These are phyloP conservation scores for Nixonia krombeini DNA, from an alignment of 1,140 invertebrate species.

Conservation along the genomic window DNA sequence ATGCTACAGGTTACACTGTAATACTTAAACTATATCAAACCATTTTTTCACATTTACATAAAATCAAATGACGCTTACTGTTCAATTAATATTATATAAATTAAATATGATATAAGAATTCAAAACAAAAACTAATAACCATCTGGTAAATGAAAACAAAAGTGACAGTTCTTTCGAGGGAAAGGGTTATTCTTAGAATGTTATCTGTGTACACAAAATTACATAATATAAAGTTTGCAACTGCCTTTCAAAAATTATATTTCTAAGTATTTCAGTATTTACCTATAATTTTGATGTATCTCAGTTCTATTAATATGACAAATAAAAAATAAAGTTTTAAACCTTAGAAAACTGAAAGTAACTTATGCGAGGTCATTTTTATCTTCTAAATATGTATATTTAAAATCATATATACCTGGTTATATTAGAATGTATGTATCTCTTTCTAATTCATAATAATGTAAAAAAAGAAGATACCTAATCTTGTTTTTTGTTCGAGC, in stretches of 20 bases:
- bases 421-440: too few relatives aligned
- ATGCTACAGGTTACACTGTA: not conserved
- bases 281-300: too few relatives aligned
- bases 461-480: too few relatives aligned
- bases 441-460: too few relatives aligned
- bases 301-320: too few relatives aligned
- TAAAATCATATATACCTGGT: too few relatives aligned
- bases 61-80: not conserved
- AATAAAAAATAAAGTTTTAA: too few relatives aligned
- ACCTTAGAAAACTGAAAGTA: too few relatives aligned
- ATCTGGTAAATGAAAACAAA: slow-evolving; percentile 12
- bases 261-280: too few relatives aligned
- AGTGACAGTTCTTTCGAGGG: slow-evolving; percentile 9
- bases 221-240: slow-evolving; percentile 3
- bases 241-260: not conserved
- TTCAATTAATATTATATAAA: not conserved
- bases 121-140: not conserved
- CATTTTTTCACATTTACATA: not conserved
- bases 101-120: not conserved
- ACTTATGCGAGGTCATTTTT: too few relatives aligned
- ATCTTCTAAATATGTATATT: too few relatives aligned
- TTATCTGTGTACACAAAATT: slow-evolving; percentile 2
- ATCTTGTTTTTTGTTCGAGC: too few relatives aligned
- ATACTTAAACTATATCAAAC: not conserved
- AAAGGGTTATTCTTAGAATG: slow-evolving; percentile 9